A percentile compares a stretch with the other conserved stretches of the same genome.
These are phyloP conservation scores for Scaptomyza montana DNA, from an alignment of 1,140 invertebrate species.

Conservation along the genomic window DNA sequence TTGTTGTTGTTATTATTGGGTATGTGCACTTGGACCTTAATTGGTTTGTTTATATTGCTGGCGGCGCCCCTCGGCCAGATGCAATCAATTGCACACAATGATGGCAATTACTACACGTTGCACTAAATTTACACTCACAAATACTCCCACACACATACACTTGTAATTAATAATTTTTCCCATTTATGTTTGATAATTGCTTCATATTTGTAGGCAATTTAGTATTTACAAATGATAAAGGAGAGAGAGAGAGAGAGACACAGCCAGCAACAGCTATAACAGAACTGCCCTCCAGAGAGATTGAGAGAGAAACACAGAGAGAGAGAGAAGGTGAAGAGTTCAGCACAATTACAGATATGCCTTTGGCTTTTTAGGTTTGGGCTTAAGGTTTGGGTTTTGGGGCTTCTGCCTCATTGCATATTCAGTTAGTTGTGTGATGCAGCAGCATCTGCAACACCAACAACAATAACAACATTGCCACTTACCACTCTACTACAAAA, in stretches of 20 bases:
- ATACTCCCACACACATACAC: slow-evolving; percentile 13
- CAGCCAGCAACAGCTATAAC: slow-evolving; percentile 11
- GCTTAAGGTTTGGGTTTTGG: slow-evolving; percentile 14
- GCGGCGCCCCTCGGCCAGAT: slow-evolving; percentile 73
- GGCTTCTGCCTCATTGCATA: slow-evolving; percentile 68
- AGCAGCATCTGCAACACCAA: too few species aligned
- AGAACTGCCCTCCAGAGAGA: slow-evolving; percentile 15
- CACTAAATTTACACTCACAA: slow-evolving; percentile 1
- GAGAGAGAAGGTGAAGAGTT: background rate
- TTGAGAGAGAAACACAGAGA: background rate
- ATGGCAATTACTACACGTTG: slow-evolving; percentile 66
- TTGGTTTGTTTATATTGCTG: slow-evolving; percentile 79
- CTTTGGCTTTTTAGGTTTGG: slow-evolving; percentile 37
- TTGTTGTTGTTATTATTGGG: slow-evolving; percentile 12
- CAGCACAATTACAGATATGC: background rate
- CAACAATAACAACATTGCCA: slow-evolving; percentile 10
- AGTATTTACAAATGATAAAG: slow-evolving; percentile 72
- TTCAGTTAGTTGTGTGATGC: slow-evolving; percentile 61
- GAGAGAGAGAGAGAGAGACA: slow-evolving; percentile 23
- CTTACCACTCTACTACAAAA: slow-evolving; percentile 13
- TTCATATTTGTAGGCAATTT: slow-evolving; percentile 77
- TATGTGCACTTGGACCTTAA: slow-evolving; percentile 60
- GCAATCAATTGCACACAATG: slow-evolving; percentile 81
- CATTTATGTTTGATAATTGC: slow-evolving; percentile 79
- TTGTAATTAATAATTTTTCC: slow-evolving; percentile 78